Conservation (phyloP, 2,797 vertebrate species). For the Prionace glauca region DNA sequence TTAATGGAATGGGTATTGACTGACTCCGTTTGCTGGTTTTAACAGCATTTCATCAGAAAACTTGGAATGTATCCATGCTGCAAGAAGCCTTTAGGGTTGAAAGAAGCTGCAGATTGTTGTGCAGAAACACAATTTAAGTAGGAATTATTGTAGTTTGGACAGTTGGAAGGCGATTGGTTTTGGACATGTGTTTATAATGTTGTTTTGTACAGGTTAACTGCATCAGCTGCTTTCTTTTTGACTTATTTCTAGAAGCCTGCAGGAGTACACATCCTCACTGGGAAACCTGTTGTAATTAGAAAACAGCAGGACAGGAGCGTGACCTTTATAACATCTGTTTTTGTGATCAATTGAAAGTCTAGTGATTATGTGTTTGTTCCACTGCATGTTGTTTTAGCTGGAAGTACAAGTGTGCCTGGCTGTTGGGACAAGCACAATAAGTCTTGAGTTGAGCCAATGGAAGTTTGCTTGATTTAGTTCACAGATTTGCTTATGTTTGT, state of each 20-base stretch:
- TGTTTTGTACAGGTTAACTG: not conserved
- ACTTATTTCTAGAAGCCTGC: conserved; percentile 9
- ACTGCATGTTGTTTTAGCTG: not conserved
- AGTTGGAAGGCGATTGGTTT: not conserved
- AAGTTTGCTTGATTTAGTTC: not conserved
- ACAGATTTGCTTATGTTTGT: not conserved
- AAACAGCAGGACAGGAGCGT: conserved; percentile 18
- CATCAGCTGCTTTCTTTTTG: conserved; percentile 25
- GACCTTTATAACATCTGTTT: conserved; percentile 36
- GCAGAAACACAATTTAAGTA: not conserved
- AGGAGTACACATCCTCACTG: not conserved
- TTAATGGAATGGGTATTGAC: conserved; percentile 11
- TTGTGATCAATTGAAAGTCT: conserved; percentile 27
- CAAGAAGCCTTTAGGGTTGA: not conserved
- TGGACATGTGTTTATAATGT: not conserved
- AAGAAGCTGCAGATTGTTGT: not conserved
- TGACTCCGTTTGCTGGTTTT: not conserved
- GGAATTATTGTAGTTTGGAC: not conserved
- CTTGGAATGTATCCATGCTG: not conserved
- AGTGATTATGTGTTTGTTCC: not conserved
- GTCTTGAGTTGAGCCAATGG: not conserved
- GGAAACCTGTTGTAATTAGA: conserved; percentile 30
- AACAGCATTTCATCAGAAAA: not conserved
- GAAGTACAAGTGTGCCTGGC: not conserved
- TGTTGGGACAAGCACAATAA: not conserved